A percentile compares a stretch with the other conserved stretches of the same genome.
phyloP scores from a whole-genome alignment of 2,797 vertebrate species.

The Darevskia mixta region DNA sequence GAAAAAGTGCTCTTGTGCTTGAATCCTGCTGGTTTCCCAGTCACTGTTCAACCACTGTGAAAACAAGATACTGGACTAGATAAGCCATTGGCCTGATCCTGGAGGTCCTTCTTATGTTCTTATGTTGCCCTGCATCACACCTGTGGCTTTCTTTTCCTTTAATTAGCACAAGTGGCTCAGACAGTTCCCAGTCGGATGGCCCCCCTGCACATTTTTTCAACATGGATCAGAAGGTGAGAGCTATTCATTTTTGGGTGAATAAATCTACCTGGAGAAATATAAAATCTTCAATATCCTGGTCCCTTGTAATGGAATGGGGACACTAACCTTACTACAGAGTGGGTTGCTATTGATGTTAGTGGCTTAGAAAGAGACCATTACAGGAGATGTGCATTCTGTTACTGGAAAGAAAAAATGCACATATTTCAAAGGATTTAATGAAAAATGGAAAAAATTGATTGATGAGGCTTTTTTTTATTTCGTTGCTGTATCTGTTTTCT shows the following conservation, averaged over 20 bases:
- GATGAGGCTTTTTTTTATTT: background rate
- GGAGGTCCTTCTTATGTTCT: background rate
- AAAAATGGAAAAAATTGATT: background rate
- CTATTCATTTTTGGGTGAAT: fast-evolving
- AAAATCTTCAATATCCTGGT: background rate
- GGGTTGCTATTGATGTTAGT: background rate
- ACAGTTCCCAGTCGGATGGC: conserved; percentile 89
- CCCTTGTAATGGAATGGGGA: background rate
- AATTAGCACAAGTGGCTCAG: conserved; percentile 91
- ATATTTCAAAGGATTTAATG: background rate
- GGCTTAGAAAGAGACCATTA: background rate
- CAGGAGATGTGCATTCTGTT: background rate
- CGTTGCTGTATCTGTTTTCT: background rate
- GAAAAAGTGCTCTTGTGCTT: no score
- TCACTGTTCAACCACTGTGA: no score
- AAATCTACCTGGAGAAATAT: fast-evolving
- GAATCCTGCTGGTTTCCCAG: no score
- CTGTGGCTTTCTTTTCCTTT: conserved; percentile 22
- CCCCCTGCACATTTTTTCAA: conserved; percentile 81
- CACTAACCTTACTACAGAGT: background rate
- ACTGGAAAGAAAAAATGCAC: background rate
- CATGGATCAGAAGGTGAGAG: conserved; percentile 63
- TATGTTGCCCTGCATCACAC: background rate
- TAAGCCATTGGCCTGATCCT: no score
- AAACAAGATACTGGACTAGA: no score